phyloP scores from a whole-genome alignment of 2,888 invertebrate species.

The Megastigmus dorsalis region DNA sequence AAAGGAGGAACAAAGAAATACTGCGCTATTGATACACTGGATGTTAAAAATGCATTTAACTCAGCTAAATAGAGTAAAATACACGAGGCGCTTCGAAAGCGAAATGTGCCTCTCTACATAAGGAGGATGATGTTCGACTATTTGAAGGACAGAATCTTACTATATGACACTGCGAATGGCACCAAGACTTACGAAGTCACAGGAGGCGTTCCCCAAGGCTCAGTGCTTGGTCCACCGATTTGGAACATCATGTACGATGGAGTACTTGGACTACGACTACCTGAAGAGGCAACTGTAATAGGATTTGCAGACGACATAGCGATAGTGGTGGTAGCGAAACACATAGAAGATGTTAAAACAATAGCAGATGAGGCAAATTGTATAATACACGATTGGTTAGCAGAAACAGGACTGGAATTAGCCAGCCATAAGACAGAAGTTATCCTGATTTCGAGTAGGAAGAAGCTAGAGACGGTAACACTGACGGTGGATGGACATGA shows the following conservation, averaged over 20 bases:
- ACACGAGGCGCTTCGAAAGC: background rate
- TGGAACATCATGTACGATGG: background rate
- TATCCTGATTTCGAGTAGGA: background rate
- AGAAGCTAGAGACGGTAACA: background rate
- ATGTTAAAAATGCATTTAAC: too few relatives aligned
- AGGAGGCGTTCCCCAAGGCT: too few relatives aligned
- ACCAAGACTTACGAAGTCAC: too few relatives aligned
- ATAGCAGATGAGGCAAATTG: too few relatives aligned
- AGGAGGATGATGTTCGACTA: constrained; percentile 47
- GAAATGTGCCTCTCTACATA: constrained; percentile 46
- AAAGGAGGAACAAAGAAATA: constrained; percentile 2
- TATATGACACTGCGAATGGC: constrained; percentile 41
- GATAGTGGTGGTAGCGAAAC: background rate
- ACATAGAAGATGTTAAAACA: background rate
- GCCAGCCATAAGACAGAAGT: background rate
- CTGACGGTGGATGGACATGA: background rate
- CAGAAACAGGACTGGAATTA: background rate
- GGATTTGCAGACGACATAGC: constrained; percentile 13
- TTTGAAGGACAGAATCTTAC: constrained; percentile 42
- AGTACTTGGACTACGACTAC: background rate
- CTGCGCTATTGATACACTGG: too few relatives aligned
- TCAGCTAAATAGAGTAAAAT: background rate
- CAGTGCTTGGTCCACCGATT: background rate
- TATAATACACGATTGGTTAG: background rate
- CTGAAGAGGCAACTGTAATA: background rate